These are phyloP conservation scores for Andrena praecox DNA, from an alignment of 2,888 invertebrate genomes.

Conservation along the genomic window DNA sequence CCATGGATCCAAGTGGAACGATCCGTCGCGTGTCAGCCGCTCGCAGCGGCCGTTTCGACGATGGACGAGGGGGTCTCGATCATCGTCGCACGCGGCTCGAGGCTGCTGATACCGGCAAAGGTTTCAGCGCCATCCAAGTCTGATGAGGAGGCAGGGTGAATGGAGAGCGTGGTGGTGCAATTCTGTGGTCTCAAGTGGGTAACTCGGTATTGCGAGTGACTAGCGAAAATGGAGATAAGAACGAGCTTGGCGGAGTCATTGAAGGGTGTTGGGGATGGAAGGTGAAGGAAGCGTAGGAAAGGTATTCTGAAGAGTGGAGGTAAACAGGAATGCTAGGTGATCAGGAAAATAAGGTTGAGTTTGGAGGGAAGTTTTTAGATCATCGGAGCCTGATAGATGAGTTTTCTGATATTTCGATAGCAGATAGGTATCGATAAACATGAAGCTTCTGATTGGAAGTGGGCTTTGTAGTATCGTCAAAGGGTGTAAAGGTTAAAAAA, in stretches of 20 bases:
- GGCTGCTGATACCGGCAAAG: background rate
- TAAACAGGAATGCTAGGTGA: too few species aligned
- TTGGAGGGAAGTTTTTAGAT: too few species aligned
- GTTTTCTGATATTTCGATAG: too few species aligned
- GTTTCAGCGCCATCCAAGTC: background rate
- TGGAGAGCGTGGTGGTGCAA: background rate
- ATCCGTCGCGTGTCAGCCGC: constrained; percentile 6
- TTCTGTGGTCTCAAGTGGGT: background rate
- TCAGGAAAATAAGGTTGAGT: too few species aligned
- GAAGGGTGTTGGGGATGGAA: background rate
- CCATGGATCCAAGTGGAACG: constrained; percentile 8
- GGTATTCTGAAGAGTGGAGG: too few species aligned
- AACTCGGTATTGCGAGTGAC: background rate
- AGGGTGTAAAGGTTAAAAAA: too few species aligned
- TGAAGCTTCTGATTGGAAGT: too few species aligned
- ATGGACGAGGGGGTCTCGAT: background rate
- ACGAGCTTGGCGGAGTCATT: background rate
- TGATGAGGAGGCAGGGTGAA: background rate
- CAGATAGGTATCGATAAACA: too few species aligned
- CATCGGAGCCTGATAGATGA: too few species aligned
- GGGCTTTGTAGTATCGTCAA: too few species aligned
- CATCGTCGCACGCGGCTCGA: background rate
- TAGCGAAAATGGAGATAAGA: background rate
- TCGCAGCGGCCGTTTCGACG: background rate
- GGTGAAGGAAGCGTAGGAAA: too few species aligned